Percentiles rank a stretch among this genome's conserved stretches.
These are phyloP conservation scores for Intellagama lesueurii DNA, from an alignment of 2,797 vertebrate genomes.

Conservation along the genomic window DNA sequence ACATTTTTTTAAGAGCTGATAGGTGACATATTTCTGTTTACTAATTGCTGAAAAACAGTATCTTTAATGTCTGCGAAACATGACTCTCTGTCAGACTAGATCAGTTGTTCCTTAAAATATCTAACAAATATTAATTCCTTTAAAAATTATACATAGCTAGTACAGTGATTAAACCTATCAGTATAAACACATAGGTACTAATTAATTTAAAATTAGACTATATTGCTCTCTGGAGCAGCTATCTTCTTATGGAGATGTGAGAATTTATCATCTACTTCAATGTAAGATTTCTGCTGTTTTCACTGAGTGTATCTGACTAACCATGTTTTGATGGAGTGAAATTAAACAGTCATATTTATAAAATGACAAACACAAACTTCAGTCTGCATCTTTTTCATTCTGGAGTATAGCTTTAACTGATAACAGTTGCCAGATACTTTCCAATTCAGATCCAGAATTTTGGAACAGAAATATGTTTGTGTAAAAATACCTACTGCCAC, in stretches of 20 bases:
- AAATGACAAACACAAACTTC: slow-evolving; percentile 35
- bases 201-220: slow-evolving; percentile 17
- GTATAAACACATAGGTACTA: slow-evolving; percentile 20
- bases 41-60: not conserved
- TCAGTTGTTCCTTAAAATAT: not conserved
- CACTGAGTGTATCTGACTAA: slow-evolving; percentile 49
- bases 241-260: slow-evolving; percentile 14
- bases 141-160: not conserved
- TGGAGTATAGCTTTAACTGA: slow-evolving; percentile 8
- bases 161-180: slow-evolving; percentile 4
- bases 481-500: not conserved
- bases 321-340: slow-evolving; percentile 32
- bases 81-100: not conserved
- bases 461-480: not conserved
- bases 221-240: not conserved
- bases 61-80: not conserved
- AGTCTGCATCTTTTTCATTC: slow-evolving; percentile 6
- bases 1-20: not conserved
- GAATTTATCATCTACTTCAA: slow-evolving; percentile 30
- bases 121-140: slow-evolving; percentile 7
- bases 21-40: not conserved
- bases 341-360: slow-evolving; percentile 42
- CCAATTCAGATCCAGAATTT: not conserved
- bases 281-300: slow-evolving; percentile 48
- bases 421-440: not conserved